Conservation (phyloP, 2,888 invertebrate species). For the Drepana falcataria region DNA sequence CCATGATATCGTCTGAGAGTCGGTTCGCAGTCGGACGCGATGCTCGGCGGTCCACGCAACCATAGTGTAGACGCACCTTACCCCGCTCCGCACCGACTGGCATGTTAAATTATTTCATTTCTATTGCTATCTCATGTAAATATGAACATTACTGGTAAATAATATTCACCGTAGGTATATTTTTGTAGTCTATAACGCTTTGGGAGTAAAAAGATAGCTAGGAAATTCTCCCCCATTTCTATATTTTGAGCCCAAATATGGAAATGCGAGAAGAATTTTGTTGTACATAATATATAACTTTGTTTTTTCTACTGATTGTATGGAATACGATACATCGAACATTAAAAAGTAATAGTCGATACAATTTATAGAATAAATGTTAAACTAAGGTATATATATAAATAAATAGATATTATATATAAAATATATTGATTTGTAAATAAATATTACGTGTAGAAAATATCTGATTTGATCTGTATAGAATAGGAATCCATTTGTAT, state of each 20-base stretch:
- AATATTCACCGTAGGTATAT: neutral
- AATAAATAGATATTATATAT: slow-evolving; percentile 2
- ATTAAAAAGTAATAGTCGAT: slow-evolving; percentile 5
- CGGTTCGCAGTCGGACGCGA: slow-evolving; percentile 55
- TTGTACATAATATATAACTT: slow-evolving; percentile 8
- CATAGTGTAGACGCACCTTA: slow-evolving; percentile 37
- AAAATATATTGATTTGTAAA: too few species aligned
- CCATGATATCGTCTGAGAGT: slow-evolving; percentile 75
- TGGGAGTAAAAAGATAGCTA: slow-evolving; percentile 1
- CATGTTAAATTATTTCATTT: neutral
- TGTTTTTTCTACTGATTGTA: slow-evolving; percentile 15
- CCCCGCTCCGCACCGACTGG: neutral
- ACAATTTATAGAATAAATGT: neutral
- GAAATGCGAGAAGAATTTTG: slow-evolving; percentile 21
- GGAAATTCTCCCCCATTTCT: slow-evolving; percentile 29
- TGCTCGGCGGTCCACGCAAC: slow-evolving; percentile 50
- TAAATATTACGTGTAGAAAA: too few species aligned
- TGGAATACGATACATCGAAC: slow-evolving; percentile 29
- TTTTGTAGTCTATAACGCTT: slow-evolving; percentile 8
- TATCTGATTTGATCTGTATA: too few species aligned
- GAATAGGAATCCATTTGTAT: too few species aligned
- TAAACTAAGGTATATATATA: neutral
- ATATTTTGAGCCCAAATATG: slow-evolving; percentile 52
- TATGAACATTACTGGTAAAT: neutral
- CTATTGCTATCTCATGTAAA: neutral